These are phyloP conservation scores for Nicator chloris DNA, from an alignment of 2,113 vertebrate genomes.

Conservation along the genomic window DNA sequence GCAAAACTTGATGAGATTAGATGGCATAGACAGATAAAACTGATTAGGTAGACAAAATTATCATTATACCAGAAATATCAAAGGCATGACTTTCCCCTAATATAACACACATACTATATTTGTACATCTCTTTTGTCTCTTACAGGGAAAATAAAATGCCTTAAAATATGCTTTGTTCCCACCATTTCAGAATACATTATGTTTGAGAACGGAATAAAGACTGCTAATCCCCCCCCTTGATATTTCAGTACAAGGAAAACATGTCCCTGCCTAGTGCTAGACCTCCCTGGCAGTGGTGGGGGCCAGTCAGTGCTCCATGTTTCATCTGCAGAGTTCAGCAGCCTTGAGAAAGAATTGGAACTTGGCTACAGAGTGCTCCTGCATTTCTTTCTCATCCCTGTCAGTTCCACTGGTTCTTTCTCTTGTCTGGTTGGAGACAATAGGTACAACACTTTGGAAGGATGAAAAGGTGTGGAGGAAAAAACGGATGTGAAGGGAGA, in stretches of 20 bases:
- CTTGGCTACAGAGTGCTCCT: neutral
- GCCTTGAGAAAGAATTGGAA: neutral
- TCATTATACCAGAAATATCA: neutral
- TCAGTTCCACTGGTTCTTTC: neutral
- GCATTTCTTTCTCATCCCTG: neutral
- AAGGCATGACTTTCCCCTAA: neutral
- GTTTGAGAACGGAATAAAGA: neutral
- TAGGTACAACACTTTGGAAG: neutral
- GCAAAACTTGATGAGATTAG: constrained; percentile 35
- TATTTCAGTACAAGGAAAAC: neutral
- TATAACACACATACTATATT: neutral
- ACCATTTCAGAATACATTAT: neutral
- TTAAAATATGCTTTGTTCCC: neutral
- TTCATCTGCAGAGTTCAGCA: neutral
- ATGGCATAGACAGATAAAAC: constrained; percentile 38
- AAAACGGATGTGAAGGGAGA: neutral
- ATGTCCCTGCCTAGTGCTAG: neutral
- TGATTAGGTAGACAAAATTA: constrained; percentile 19
- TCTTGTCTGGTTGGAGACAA: neutral
- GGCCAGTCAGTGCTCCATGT: neutral
- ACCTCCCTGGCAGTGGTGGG: neutral
- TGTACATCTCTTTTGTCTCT: constrained; percentile 1
- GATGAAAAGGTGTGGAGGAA: neutral
- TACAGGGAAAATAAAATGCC: neutral
- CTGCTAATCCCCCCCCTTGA: neutral